Evolutionary conservation across 2,113 vertebrate species (phyloP).

Genomic region (Petaurus breviceps): DNA sequence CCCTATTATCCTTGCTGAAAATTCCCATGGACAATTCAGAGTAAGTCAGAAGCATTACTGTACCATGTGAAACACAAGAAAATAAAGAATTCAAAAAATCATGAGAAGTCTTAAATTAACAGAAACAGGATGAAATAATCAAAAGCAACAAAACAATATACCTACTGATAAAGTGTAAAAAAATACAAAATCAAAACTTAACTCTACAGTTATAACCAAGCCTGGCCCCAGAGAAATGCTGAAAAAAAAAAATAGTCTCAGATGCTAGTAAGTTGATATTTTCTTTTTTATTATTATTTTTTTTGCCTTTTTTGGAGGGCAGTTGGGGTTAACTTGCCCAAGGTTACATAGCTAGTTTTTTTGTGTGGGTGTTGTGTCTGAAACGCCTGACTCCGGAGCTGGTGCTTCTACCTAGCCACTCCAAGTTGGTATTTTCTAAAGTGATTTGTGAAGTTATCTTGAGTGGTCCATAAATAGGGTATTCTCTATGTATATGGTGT

Average conservation of each 20-base stretch:
- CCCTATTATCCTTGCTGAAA: neutral
- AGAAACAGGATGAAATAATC: neutral
- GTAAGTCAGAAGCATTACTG: conserved; percentile 18
- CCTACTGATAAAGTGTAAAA: neutral
- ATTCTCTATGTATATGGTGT: neutral
- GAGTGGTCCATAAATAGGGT: conserved; percentile 34
- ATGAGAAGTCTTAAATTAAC: neutral
- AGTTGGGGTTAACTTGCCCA: too few relatives aligned
- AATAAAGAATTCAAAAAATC: neutral
- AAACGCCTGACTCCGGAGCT: too few relatives aligned
- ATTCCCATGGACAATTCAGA: neutral
- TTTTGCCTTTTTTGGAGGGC: too few relatives aligned
- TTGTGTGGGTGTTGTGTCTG: too few relatives aligned
- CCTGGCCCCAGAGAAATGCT: neutral
- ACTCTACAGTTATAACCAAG: neutral
- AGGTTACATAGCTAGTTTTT: too few relatives aligned
- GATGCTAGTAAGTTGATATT: conserved; percentile 23
- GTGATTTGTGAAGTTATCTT: conserved; percentile 48
- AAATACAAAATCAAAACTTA: neutral
- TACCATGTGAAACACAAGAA: neutral
- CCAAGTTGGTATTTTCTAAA: conserved; percentile 38
- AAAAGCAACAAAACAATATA: neutral
- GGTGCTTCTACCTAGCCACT: too few relatives aligned
- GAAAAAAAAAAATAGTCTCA: neutral
- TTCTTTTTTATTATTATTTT: too few relatives aligned